Evolutionary conservation across 2,797 vertebrate species (phyloP).

Genomic region (Acipenser transmontanus): DNA sequence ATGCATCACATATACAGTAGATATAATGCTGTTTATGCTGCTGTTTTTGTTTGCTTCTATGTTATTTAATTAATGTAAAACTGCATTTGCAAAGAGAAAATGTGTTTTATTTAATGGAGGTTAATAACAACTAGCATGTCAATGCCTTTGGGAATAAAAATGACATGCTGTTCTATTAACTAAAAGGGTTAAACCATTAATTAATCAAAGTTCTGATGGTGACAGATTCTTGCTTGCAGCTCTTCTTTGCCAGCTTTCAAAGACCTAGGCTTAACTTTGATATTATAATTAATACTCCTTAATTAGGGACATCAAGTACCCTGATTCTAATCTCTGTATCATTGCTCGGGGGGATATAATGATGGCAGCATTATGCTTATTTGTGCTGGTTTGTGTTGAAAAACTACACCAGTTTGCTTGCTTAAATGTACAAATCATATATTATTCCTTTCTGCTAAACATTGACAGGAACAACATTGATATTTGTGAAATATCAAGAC

Average conservation of each 20-base stretch:
- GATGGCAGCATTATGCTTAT: slow-evolving; percentile 40
- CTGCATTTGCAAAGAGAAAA: too few species aligned
- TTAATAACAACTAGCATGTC: slow-evolving; percentile 48
- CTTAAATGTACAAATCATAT: too few species aligned
- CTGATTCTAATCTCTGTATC: slow-evolving; percentile 41
- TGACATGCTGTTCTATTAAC: slow-evolving; percentile 51
- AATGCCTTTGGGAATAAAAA: slow-evolving; percentile 51
- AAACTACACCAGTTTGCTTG: too few species aligned
- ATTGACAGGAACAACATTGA: too few species aligned
- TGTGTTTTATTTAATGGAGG: slow-evolving; percentile 13
- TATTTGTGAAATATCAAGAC: too few species aligned
- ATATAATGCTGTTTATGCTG: too few species aligned
- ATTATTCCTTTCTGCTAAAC: too few species aligned
- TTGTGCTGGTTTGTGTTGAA: too few species aligned
- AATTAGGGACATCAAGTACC: slow-evolving; percentile 41
- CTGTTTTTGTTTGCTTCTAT: too few species aligned
- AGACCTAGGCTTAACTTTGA: slow-evolving; percentile 32
- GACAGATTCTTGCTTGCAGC: slow-evolving; percentile 55
- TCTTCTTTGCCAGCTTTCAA: slow-evolving; percentile 45
- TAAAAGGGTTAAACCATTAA: slow-evolving; percentile 51
- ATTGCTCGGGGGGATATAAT: slow-evolving; percentile 40
- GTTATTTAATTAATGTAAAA: too few species aligned
- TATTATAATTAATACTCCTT: slow-evolving; percentile 46
- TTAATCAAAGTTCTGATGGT: slow-evolving; percentile 39
- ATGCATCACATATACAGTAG: too few species aligned